Percentiles rank a stretch among this genome's conserved stretches.
Evolutionary conservation across 2,113 vertebrate genomes (phyloP).

Genomic region (Hippocampus mohnikei): DNA sequence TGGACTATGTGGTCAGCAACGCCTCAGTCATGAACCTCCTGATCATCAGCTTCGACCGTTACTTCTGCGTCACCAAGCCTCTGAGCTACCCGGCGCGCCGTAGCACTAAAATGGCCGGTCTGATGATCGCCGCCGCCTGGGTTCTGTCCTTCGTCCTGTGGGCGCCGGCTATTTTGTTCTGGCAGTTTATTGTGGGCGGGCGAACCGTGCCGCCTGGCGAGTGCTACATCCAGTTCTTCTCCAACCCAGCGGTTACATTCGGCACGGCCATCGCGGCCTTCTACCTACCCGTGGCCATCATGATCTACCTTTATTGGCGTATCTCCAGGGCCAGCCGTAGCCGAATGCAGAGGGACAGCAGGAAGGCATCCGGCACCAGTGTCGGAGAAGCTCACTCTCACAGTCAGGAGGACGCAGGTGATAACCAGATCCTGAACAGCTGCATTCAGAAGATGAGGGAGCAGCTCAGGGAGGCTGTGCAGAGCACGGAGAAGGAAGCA

Average conservation of each 20-base stretch:
- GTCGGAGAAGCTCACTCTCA: constrained; percentile 77
- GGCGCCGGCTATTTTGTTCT: constrained; percentile 97
- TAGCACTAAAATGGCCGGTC: constrained; percentile 93
- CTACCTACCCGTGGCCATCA: constrained; percentile 92
- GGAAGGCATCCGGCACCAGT: constrained; percentile 70
- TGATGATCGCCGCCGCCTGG: constrained; percentile 97
- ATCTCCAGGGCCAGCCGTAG: constrained; percentile 94
- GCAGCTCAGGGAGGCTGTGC: not conserved
- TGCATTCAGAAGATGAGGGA: constrained; percentile 16
- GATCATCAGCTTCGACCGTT: constrained; percentile 97
- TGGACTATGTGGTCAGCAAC: constrained; percentile 95
- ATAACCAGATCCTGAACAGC: constrained; percentile 78
- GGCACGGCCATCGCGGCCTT: constrained; percentile 97
- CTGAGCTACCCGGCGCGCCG: constrained; percentile 90
- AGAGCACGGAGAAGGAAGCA: constrained; percentile 45
- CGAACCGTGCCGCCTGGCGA: constrained; percentile 80
- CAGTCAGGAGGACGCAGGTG: constrained; percentile 78
- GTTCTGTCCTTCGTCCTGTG: constrained; percentile 92
- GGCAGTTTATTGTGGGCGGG: constrained; percentile 91
- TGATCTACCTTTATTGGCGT: constrained; percentile 92
- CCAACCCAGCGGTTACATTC: constrained; percentile 89
- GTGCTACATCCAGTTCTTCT: constrained; percentile 96
- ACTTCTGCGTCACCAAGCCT: constrained; percentile 96
- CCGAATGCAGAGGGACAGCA: constrained; percentile 82
- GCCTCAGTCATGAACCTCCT: constrained; percentile 98